Conservation (phyloP, 2,113 vertebrate species). For the Apteryx owenii region DNA sequence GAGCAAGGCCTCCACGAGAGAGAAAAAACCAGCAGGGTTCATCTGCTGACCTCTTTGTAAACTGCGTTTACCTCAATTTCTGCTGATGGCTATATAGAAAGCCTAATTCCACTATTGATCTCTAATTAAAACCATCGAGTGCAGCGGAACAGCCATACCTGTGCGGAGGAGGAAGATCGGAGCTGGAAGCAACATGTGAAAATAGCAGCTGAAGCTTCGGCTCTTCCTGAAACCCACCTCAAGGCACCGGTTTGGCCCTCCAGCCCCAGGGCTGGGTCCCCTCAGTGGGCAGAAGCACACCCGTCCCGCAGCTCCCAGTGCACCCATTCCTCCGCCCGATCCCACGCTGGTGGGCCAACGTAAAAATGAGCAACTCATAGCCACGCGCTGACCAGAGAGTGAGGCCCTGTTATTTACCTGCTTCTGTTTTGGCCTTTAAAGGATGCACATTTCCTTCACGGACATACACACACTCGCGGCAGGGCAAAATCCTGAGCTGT, state of each 20-base stretch:
- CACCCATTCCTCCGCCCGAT: not conserved
- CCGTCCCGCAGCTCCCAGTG: not conserved
- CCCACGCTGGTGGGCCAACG: not conserved
- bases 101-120: not conserved
- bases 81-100: not conserved
- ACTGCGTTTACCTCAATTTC: not conserved
- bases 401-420: not conserved
- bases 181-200: not conserved
- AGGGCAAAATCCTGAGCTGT: not conserved
- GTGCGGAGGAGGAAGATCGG: not conserved
- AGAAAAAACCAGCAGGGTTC: not conserved
- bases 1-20: not conserved
- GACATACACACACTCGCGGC: not conserved
- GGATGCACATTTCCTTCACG: not conserved
- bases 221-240: not conserved
- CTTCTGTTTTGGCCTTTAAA: not conserved
- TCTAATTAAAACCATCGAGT: not conserved
- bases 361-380: not conserved
- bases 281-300: not conserved
- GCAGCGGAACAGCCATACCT: accelerated
- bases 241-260: not conserved
- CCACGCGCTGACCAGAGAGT: not conserved
- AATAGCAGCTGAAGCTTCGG: not conserved
- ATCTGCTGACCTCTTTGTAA: not conserved
- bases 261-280: not conserved